Base-by-base conservation (phyloP, 2,888 invertebrate species). In the Poecilobothrus nobilitatus region DNA sequence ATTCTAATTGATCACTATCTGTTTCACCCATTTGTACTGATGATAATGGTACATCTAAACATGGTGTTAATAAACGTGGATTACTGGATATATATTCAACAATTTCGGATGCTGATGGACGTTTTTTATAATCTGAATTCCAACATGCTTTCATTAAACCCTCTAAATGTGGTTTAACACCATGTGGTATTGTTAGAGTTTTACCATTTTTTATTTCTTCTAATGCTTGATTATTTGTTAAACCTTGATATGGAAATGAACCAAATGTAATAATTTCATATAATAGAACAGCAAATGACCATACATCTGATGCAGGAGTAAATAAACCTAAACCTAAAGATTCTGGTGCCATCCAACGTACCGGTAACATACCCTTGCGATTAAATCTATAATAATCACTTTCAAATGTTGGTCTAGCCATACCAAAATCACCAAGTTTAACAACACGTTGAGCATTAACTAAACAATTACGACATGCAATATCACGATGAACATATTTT, bases 311-410 rank as follows among this genome's bases (percentile, higher is more conserved):
- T 61, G 90, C 88, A 22, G 92, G 87, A 1, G 93, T 92, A 80
- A 94, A 95, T 68, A 92, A 85, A 15, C 95, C 95, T 33, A 91
- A 84, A 4, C 87, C 88, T 20, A 95, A 83, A 74, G 91, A 91
- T 82, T 95, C 95, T 0, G 95, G 95, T 1, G 95, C 89, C 95
- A 95, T 95, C 95, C 95, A 95, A 71, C 94, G 85, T 10, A 95
- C 93, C 0, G 94, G 94, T 73, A 94, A 82, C 89, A 92, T 90
- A 78, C 91, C 91, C 83, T 91, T 92, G 72, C 94, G 87, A 77
- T 90, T 91, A 79, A 95, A 94, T 73, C 90, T 88, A 82, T 95
- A 95, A 80, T 94, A 94, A 79, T 94, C 94, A 73, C 90, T 91
- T 75, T 94, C 94, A 79, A 89, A 91, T 79, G 92, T 91, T 0